Conservation (phyloP, 2,797 vertebrate species). For the Pogoniulus pusillus region DNA sequence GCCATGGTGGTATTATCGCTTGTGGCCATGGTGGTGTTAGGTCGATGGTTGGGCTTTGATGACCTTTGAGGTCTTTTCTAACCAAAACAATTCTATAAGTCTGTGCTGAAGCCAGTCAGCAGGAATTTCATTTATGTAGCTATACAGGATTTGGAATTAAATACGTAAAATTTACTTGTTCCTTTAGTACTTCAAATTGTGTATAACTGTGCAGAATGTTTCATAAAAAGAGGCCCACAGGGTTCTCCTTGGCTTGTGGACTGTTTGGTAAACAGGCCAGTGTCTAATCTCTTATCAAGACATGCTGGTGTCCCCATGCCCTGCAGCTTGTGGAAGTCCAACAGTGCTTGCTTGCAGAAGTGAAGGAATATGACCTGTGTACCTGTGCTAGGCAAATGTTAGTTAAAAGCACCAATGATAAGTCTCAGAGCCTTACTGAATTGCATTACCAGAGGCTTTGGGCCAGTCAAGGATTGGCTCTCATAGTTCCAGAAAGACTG, state of each 20-base stretch:
- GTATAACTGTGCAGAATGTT: background rate
- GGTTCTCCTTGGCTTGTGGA: background rate
- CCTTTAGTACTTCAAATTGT: background rate
- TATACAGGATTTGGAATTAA: background rate
- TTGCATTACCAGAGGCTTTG: background rate
- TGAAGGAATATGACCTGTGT: background rate
- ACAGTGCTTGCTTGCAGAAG: background rate
- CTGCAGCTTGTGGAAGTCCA: background rate
- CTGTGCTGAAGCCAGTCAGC: background rate
- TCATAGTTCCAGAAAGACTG: background rate
- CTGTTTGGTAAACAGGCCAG: background rate
- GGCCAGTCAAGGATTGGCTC: background rate
- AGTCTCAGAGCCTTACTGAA: background rate
- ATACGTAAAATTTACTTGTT: background rate
- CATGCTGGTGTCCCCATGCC: background rate
- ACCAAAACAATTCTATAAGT: no score
- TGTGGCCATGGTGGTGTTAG: background rate
- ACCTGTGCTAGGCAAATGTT: background rate
- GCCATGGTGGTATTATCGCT: background rate
- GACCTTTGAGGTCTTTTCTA: no score
- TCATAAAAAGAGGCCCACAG: background rate
- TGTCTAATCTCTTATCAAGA: background rate
- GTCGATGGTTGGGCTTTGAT: background rate
- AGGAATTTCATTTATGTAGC: background rate
- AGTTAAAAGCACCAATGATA: background rate